Percentiles rank a stretch among this genome's conserved stretches.
Conservation (phyloP, 2,113 vertebrate genomes). For the Brachyhypopomus occidentalis region DNA sequence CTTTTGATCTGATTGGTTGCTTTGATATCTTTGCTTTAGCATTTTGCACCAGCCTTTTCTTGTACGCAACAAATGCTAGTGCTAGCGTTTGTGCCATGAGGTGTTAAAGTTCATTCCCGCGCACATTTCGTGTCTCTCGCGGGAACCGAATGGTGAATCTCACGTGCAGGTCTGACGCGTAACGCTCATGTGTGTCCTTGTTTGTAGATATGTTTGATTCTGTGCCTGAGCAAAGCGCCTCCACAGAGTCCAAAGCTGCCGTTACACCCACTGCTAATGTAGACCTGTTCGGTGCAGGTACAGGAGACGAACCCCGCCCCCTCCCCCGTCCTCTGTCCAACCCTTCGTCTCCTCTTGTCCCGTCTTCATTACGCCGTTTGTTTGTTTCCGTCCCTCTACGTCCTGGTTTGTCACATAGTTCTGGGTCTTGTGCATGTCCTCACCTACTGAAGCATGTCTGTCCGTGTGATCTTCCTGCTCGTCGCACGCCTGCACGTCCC, state of each 20-base stretch:
- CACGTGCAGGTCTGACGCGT: slow-evolving; percentile 31
- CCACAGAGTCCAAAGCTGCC: slow-evolving; percentile 91
- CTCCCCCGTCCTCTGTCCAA: slow-evolving; percentile 61
- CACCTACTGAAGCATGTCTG: slow-evolving; percentile 54
- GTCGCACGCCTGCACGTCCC: no score
- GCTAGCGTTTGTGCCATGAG: not conserved
- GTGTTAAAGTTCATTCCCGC: not conserved
- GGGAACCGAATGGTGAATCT: not conserved
- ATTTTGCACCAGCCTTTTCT: slow-evolving; percentile 57
- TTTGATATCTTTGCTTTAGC: slow-evolving; percentile 17
- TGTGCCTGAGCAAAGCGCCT: slow-evolving; percentile 86
- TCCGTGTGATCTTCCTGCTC: not conserved
- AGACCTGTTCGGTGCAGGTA: slow-evolving; percentile 99
- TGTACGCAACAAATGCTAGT: not conserved
- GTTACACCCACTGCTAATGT: slow-evolving; percentile 88
- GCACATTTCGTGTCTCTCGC: not conserved
- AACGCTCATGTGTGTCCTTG: slow-evolving; percentile 86
- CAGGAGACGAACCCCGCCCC: slow-evolving; percentile 71
- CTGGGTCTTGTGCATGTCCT: slow-evolving; percentile 72
- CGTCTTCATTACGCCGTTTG: slow-evolving; percentile 63
- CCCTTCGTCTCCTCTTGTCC: slow-evolving; percentile 63
- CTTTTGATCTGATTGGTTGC: not conserved
- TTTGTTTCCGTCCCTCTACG: slow-evolving; percentile 45
- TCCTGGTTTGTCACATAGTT: slow-evolving; percentile 70
- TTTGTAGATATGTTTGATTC: slow-evolving; percentile 99